phyloP scores from a whole-genome alignment of 2,113 vertebrate species.

The Plestiodon gilberti region DNA sequence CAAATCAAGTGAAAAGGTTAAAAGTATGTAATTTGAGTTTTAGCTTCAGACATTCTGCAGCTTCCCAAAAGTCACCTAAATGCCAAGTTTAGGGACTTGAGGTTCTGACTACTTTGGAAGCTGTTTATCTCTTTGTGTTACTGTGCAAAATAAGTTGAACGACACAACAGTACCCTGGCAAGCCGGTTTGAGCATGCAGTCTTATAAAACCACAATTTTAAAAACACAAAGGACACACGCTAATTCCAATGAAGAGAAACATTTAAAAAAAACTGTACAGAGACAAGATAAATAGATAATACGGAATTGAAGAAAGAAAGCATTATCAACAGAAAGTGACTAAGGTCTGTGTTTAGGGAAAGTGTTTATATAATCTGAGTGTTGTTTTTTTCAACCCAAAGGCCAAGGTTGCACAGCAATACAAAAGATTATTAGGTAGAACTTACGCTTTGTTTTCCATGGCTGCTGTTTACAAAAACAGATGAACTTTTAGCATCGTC shows the following conservation, averaged over 20 bases:
- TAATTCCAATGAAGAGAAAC: conserved; percentile 44
- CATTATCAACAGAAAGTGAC: conserved; percentile 8
- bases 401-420: conserved; percentile 42
- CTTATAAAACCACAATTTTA: conserved; percentile 34
- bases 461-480: conserved; percentile 16
- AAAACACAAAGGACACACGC: conserved; percentile 48
- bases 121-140: background rate
- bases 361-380: conserved; percentile 36
- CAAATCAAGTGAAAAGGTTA: conserved; percentile 61
- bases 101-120: background rate
- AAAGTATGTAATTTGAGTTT: conserved; percentile 27
- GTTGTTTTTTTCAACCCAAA: conserved; percentile 52
- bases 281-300: conserved; percentile 50
- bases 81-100: background rate
- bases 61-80: conserved; percentile 1
- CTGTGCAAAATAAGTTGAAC: conserved; percentile 28
- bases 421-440: conserved; percentile 52
- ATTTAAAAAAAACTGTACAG: conserved; percentile 37
- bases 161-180: background rate
- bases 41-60: conserved; percentile 7
- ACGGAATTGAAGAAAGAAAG: conserved; percentile 36
- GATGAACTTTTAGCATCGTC: background rate
- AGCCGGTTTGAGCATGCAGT: conserved; percentile 4
- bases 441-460: conserved; percentile 10
- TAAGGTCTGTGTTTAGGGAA: conserved; percentile 39